Conservation (phyloP, 2,113 vertebrate genomes). For the Monarcha castaneiventris region DNA sequence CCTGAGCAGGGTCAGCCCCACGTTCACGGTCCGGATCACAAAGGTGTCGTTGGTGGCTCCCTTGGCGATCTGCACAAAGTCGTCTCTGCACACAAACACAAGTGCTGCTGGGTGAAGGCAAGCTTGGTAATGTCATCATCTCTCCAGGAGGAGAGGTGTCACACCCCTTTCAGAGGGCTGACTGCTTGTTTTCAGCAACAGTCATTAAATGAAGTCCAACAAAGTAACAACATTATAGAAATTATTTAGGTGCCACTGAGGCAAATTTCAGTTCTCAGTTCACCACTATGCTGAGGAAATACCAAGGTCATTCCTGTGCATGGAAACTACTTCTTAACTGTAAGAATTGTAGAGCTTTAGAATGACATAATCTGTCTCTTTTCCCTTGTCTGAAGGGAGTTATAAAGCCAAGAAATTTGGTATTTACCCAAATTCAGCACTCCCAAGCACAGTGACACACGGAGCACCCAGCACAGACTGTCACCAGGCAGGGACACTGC, state of each 20-base stretch:
- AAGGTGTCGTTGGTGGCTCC: constrained; percentile 85
- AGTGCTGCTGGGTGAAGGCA: neutral
- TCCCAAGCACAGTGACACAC: fast-evolving
- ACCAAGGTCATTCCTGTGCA: fast-evolving
- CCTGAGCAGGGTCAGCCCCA: constrained; percentile 88
- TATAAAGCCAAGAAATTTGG: neutral
- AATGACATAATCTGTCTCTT: neutral
- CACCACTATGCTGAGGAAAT: neutral
- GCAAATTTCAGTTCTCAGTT: neutral
- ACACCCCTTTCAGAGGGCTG: neutral
- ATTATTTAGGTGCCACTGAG: neutral
- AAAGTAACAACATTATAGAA: neutral
- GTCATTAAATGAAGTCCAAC: neutral
- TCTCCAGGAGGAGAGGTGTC: neutral
- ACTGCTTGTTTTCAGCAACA: neutral
- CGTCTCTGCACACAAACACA: constrained; percentile 78
- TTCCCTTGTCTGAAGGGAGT: neutral
- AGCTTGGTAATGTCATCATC: neutral
- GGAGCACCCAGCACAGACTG: neutral
- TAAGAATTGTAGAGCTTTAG: neutral
- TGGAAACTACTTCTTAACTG: neutral
- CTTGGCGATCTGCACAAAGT: constrained; percentile 86
- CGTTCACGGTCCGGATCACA: constrained; percentile 79
- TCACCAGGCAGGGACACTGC: neutral
- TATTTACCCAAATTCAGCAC: neutral